These are phyloP conservation scores for Phragmatobia fuliginosa DNA, from an alignment of 2,888 invertebrate species.

Conservation along the genomic window DNA sequence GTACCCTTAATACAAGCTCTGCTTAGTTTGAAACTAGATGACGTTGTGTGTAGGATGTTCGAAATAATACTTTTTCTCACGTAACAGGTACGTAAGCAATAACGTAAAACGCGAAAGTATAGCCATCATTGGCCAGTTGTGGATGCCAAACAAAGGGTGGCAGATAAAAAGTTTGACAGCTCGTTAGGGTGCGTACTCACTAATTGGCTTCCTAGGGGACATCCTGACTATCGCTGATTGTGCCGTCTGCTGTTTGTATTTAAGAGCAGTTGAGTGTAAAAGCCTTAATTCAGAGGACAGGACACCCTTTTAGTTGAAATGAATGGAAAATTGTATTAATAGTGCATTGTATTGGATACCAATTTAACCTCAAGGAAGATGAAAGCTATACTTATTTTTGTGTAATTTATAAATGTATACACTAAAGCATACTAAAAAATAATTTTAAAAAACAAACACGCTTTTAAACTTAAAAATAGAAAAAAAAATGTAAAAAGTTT, in stretches of 20 bases:
- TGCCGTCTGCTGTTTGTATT: slow-evolving; percentile 39
- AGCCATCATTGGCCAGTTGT: slow-evolving; percentile 46
- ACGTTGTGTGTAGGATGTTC: too few relatives aligned
- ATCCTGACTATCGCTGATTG: slow-evolving; percentile 44
- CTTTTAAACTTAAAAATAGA: too few relatives aligned
- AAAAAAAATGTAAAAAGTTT: too few relatives aligned
- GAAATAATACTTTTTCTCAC: slow-evolving; percentile 2
- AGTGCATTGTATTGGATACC: too few relatives aligned
- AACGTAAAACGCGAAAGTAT: slow-evolving; percentile 38
- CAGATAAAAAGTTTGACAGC: slow-evolving; percentile 79
- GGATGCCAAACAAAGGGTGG: slow-evolving; percentile 65
- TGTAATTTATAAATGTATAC: too few relatives aligned
- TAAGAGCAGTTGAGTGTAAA: slow-evolving; percentile 35
- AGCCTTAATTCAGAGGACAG: slow-evolving; percentile 13
- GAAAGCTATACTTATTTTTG: too few relatives aligned
- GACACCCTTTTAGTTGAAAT: background rate
- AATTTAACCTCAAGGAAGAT: too few relatives aligned
- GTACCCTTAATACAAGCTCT: too few relatives aligned
- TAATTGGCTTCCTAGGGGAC: slow-evolving; percentile 78
- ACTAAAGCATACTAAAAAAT: too few relatives aligned
- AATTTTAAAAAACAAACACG: too few relatives aligned
- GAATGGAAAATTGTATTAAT: too few relatives aligned
- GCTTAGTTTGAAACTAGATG: too few relatives aligned
- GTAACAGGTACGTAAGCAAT: slow-evolving; percentile 12
- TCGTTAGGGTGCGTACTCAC: slow-evolving; percentile 68